Conservation (phyloP, 2,113 vertebrate genomes). For the Rhynchopsitta pachyrhyncha region DNA sequence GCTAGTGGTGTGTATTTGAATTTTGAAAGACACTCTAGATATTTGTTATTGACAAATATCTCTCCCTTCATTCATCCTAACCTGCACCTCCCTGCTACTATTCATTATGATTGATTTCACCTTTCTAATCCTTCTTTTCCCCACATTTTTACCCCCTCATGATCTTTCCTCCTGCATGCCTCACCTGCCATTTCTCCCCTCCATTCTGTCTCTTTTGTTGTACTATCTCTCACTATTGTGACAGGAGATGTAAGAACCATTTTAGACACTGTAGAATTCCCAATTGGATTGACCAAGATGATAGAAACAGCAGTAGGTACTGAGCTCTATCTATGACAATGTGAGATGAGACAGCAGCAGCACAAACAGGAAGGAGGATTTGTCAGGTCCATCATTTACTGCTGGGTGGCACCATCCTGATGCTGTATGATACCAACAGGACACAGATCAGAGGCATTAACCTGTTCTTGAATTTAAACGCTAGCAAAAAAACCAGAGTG, state of each 20-base stretch:
- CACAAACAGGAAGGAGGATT: background rate
- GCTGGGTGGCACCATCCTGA: background rate
- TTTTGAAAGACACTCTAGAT: background rate
- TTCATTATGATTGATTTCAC: background rate
- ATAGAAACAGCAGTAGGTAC: background rate
- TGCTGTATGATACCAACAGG: background rate
- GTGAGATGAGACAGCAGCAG: background rate
- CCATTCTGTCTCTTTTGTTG: background rate
- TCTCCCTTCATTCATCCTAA: background rate
- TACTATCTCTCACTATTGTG: background rate
- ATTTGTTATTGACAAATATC: background rate
- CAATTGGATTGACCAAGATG: accelerated
- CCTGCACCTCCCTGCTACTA: background rate
- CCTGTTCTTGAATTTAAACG: background rate
- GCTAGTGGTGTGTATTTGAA: background rate
- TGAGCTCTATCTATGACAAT: background rate
- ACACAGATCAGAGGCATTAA: background rate
- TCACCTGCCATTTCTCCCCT: background rate
- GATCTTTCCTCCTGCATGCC: background rate
- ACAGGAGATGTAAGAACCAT: background rate
- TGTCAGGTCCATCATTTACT: background rate
- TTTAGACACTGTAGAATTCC: background rate
- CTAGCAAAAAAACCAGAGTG: background rate
- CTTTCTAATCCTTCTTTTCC: background rate
- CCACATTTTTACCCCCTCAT: background rate